Base-by-base conservation (phyloP, 2,113 vertebrate species). In the Balaeniceps rex region DNA sequence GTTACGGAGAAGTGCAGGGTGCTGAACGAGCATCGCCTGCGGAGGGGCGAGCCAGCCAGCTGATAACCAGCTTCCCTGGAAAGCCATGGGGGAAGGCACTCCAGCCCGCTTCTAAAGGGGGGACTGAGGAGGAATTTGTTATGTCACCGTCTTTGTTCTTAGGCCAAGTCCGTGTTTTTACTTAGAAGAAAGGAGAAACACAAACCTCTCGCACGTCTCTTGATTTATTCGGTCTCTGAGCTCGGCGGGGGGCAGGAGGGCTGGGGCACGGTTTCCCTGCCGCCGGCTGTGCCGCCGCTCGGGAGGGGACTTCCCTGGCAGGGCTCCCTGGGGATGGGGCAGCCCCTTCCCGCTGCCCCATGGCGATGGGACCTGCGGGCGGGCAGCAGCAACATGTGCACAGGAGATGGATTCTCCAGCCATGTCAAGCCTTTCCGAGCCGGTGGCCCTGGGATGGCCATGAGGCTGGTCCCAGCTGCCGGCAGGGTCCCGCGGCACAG, bases 171-270 rank as follows among this genome's bases (percentile, higher is more conserved):
- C 2, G 0, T 68, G 51, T 16, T 63, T 82, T 66, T 47, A 28
- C 82, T 77, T 42, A 18, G 46, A 79, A 61, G 14, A 60, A 71
- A 79, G 10, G 14, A 63, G 23, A 76, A 31, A 26, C 13, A 13
- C 33, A 68, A 7, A 7, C 7, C 44, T 26, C n/a, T 54, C 0
- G 0, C 14, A 2, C 3, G 2, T 21, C 12, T 31, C 42, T 0
- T 1, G 26, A 17, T 31, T 69, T 57, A 18, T 22, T 65, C 0
- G 7, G 19, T 38, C 42, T 55, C 66, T 12, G 14, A n/a, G 28
- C 31, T 64, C 0, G 0, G n/a, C 2, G 4, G 13, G 3, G 19
- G 25, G 14, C 16, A 28, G 26, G 17, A 60, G 40, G 24, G 36
- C 19, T 57, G 46, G 25, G 36, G 28, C n/a, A 51, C 36, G 8